Evolutionary conservation across 1,140 invertebrate genomes (phyloP).

Genomic region (Pseudomyrmex sp.): DNA sequence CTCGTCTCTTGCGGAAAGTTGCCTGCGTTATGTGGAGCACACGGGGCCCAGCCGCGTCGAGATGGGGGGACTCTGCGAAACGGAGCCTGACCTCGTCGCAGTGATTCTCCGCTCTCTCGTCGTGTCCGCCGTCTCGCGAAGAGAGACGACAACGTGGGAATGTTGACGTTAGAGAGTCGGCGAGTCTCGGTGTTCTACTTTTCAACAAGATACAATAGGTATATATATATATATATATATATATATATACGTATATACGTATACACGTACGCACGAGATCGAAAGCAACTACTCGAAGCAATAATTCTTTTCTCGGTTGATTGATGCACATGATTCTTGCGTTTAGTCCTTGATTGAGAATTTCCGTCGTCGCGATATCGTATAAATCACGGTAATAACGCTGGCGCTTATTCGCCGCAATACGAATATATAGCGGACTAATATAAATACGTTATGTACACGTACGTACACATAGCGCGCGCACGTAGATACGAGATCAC

Average conservation of each 20-base stretch:
- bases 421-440: no score
- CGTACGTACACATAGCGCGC: background rate
- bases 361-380: background rate
- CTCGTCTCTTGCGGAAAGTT: constrained; percentile 58
- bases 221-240: no score
- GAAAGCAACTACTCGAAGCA: no score
- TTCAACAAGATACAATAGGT: background rate
- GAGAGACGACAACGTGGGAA: constrained; percentile 65
- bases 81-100: constrained; percentile 66
- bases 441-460: background rate
- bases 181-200: background rate
- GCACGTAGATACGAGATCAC: constrained; percentile 1
- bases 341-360: background rate
- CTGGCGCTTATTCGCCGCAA: background rate
- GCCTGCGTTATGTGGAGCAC: constrained; percentile 79
- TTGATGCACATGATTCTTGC: background rate
- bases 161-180: background rate
- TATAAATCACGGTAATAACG: background rate
- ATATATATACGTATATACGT: no score
- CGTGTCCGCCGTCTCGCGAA: background rate
- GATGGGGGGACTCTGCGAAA: constrained; percentile 66
- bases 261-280: background rate
- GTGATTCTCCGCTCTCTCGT: constrained; percentile 63
- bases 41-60: constrained; percentile 61
- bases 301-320: background rate